Base-by-base conservation (phyloP, 2,888 invertebrate genomes). In the Heliconius ethilla region DNA sequence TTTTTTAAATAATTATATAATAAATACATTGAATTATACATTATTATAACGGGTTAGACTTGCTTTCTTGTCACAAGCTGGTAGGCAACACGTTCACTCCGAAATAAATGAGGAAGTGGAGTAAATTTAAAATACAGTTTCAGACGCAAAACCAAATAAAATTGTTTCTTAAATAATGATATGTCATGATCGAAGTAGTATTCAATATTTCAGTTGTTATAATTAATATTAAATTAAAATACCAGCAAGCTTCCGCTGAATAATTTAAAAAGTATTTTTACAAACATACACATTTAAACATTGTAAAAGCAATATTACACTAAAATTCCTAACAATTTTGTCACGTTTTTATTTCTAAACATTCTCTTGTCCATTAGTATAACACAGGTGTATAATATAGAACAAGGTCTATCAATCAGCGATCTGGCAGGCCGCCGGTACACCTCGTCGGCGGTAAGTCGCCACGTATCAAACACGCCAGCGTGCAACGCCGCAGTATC, bases 81-180 rank as follows among this genome's bases (percentile, higher is more conserved):
- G 45, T 59, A 65, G 22, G 69, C 65, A 25, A 51, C 76, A 51
- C n/a, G 37, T 11, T 63, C 70, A 72, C 76, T 72, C 81, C 55
- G 70, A 81, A 82, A 82, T 81, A 81, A 79, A 79, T 74, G 40
- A 77, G 75, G 70, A 74, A 78, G 65, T 75, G n/a, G 75, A 80
- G 79, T 79, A 79, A 79, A 81, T 76, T 62, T 55, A 73, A 73
- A 62, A 59, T 59, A n/a, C 15, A 59, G 29, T 33, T 27, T 18
- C 33, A 76, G 63, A 45, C 45, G 13, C 27, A n/a, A n/a, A 29
- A 51, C 22, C 1, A 18, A 29, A 70, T 22, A 51, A 51, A 10
- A 70, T 51, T 51, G 5, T 45, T 51, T 51, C 22, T 55, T 29
- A n/a, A 22, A 70, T 55, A 70, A 18, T 51, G 27, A 15, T 11